These are phyloP conservation scores for Leptinotarsa rubiginosa DNA, from an alignment of 2,888 invertebrate genomes.

Conservation along the genomic window DNA sequence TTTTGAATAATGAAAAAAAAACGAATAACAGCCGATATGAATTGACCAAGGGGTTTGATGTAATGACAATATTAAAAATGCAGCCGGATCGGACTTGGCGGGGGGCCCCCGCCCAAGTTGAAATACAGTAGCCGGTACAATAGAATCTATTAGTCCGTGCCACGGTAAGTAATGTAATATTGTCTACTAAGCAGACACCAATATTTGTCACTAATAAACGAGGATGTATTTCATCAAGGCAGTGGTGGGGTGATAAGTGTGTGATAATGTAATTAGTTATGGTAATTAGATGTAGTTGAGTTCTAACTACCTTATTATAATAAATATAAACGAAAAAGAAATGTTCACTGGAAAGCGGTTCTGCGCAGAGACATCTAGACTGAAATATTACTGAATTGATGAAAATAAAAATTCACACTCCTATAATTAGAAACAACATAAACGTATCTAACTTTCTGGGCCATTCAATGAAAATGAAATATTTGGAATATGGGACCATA, in stretches of 20 bases:
- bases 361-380: too few relatives aligned
- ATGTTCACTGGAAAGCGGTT: not conserved
- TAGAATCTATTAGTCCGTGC: slow-evolving; percentile 59
- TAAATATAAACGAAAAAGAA: not conserved
- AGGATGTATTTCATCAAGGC: slow-evolving; percentile 46
- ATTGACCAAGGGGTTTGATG: slow-evolving; percentile 45
- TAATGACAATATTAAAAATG: slow-evolving; percentile 64
- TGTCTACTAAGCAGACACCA: slow-evolving; percentile 57
- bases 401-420: too few relatives aligned
- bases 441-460: too few relatives aligned
- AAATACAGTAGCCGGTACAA: slow-evolving; percentile 65
- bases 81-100: slow-evolving; percentile 54
- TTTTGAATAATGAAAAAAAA: slow-evolving; percentile 15
- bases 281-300: not conserved
- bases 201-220: slow-evolving; percentile 58
- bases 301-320: not conserved
- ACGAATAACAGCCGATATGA: slow-evolving; percentile 25
- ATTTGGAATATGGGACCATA: too few relatives aligned
- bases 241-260: slow-evolving; percentile 20
- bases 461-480: too few relatives aligned
- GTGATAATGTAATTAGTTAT: slow-evolving; percentile 1
- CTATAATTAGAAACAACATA: too few relatives aligned
- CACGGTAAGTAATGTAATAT: slow-evolving; percentile 61
- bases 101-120: slow-evolving; percentile 63
- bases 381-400: too few relatives aligned